Percentiles rank a stretch among this genome's conserved stretches.
Evolutionary conservation across 2,113 vertebrate species (phyloP).

Genomic region (Callipepla squamata): DNA sequence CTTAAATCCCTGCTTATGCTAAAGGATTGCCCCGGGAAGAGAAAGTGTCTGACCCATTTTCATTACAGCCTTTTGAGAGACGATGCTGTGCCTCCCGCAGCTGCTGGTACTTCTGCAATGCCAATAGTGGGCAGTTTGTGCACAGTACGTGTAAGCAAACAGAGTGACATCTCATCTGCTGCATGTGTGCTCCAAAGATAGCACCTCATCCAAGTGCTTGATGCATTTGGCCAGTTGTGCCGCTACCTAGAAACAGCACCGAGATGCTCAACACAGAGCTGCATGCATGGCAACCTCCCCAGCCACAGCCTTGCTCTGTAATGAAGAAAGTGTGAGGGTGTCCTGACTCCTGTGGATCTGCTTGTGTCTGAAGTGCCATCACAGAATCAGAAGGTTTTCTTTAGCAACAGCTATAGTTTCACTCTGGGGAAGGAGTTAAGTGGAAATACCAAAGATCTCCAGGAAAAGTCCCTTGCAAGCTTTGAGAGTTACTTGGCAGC

Average conservation of each 20-base stretch:
- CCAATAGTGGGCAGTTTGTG: constrained; percentile 63
- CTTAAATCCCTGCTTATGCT: constrained; percentile 63
- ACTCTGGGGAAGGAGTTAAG: neutral
- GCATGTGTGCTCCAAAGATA: neutral
- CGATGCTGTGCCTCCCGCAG: constrained; percentile 33
- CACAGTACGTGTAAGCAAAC: constrained; percentile 58
- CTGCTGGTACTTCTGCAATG: constrained; percentile 30
- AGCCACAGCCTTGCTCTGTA: fast-evolving
- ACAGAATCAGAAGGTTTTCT: neutral
- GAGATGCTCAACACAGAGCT: neutral
- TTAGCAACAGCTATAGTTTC: neutral
- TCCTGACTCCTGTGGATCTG: neutral
- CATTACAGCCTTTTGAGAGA: constrained; percentile 34
- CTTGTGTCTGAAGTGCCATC: neutral
- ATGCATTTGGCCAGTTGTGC: neutral
- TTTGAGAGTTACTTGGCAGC: neutral
- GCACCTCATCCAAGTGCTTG: fast-evolving
- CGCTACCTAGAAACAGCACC: neutral
- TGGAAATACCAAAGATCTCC: neutral
- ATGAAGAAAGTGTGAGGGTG: neutral
- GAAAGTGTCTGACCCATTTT: constrained; percentile 66
- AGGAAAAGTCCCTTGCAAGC: neutral
- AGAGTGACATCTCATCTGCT: constrained; percentile 65
- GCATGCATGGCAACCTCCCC: neutral
- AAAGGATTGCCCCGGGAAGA: constrained; percentile 63